A percentile compares a stretch with the other conserved stretches of the same genome.
Conservation (phyloP, 2,888 invertebrate genomes). For the Polyommatus iphigenia region DNA sequence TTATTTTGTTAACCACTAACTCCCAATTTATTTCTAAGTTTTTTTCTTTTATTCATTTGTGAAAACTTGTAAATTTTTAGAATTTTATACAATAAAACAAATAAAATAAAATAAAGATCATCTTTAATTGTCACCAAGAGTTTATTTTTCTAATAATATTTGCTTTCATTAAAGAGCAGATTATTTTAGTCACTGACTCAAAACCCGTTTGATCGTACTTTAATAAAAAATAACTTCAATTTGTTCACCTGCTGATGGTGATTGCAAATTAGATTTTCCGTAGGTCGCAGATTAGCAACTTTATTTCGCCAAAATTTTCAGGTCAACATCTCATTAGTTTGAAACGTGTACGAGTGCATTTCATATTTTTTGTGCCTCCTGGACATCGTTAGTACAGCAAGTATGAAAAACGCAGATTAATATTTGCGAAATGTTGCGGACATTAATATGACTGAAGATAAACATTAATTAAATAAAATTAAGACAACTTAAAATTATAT, state of each 20-base stretch:
- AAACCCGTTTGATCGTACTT: not conserved
- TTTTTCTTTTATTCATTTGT: too few relatives aligned
- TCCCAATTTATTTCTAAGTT: too few relatives aligned
- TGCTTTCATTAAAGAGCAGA: too few relatives aligned
- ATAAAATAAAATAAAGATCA: too few relatives aligned
- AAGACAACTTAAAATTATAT: too few relatives aligned
- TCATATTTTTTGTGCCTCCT: not conserved
- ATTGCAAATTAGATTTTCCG: not conserved
- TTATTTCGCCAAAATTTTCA: not conserved
- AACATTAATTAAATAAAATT: too few relatives aligned
- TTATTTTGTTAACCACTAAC: too few relatives aligned
- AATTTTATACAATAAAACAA: too few relatives aligned
- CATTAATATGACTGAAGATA: not conserved
- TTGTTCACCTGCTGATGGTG: not conserved
- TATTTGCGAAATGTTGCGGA: not conserved
- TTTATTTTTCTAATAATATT: too few relatives aligned
- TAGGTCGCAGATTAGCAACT: not conserved
- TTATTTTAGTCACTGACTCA: not conserved
- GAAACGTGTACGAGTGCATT: not conserved
- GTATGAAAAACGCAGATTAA: not conserved
- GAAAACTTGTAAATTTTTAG: too few relatives aligned
- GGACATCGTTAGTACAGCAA: not conserved
- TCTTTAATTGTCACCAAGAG: too few relatives aligned
- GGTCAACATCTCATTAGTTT: not conserved
- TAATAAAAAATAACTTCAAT: not conserved